phyloP scores from a whole-genome alignment of 2,888 invertebrate genomes.

The Cryptocheilus praepositus region DNA sequence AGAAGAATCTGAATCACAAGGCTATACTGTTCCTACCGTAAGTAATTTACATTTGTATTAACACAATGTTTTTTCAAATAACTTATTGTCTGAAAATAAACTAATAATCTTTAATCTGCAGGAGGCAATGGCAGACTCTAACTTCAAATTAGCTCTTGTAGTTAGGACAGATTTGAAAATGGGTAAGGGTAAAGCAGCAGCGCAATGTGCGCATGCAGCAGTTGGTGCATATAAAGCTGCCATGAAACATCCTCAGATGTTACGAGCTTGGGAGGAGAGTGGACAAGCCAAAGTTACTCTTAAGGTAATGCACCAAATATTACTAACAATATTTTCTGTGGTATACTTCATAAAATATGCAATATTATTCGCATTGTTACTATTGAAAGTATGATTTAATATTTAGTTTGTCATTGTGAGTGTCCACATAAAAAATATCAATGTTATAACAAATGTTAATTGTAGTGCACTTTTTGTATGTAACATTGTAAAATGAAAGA shows the following conservation, averaged over 20 bases:
- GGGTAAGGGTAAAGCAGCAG: constrained; percentile 96
- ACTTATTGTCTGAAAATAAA: too few species aligned
- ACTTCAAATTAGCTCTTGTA: constrained; percentile 89
- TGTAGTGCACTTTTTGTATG: neutral
- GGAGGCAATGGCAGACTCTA: constrained; percentile 53
- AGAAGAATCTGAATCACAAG: neutral
- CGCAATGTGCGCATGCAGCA: constrained; percentile 96
- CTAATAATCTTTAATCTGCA: neutral
- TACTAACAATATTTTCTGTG: neutral
- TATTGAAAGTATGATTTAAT: neutral
- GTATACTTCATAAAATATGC: neutral
- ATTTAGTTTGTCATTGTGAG: too few species aligned
- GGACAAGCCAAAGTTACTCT: constrained; percentile 94
- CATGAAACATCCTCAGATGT: constrained; percentile 79
- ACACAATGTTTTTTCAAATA: too few species aligned
- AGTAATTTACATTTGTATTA: too few species aligned
- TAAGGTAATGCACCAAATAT: constrained; percentile 75
- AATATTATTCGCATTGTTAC: neutral
- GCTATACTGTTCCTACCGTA: too few species aligned
- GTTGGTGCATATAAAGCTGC: constrained; percentile 89
- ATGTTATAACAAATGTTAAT: too few species aligned
- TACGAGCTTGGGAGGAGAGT: constrained; percentile 80
- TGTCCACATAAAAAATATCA: too few species aligned
- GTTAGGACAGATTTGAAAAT: constrained; percentile 94
- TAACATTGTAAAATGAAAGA: neutral